Base-by-base conservation (phyloP, 1,140 invertebrate species). In the Gonatopus flavifemur region DNA sequence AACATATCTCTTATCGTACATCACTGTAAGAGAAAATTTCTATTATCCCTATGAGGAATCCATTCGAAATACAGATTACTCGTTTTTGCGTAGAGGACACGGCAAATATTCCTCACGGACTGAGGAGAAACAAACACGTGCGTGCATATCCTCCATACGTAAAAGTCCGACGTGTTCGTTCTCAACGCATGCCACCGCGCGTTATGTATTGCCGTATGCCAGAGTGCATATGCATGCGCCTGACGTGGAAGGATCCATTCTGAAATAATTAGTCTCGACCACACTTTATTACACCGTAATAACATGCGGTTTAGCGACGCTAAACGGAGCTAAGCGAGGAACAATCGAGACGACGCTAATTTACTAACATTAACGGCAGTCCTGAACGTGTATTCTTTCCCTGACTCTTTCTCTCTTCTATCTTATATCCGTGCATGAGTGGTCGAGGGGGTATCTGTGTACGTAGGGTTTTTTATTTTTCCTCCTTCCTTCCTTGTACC, bases 271-370 rank as follows among this genome's bases (percentile, higher is more conserved):
- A 48, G 40, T 47, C 49, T 45, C 31, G 18, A 55, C 49, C 40
- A 39, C 49, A 35, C 18, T 56, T 54, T 59, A 51, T 38, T 51
- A 31, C 44, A 6, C 44, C 28, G 39, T 48, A 56, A 59, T 57
- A 37, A 53, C 22, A 24, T 28, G 37, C 43, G 25, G 44, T 49
- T 43, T 48, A 45, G 36, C 31, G 32, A 45, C 20, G 49, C 33
- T 42, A 55, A 57, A 42, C 36, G 49, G 42, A 56, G 48, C 49
- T 47, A 38, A 61, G 57, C 50, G 42, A 31, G 40, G 44, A 58
- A 57, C 52, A 65, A 59, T 57, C 44, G 55, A 49, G 55, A 47
- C 43, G 36, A 56, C 39, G 48, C 56, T 67, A 61, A 65, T 68
- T 59, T 49, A 50, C 43, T 13, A 32, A 31, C 31, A 40, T 44